Percentiles rank a stretch among this genome's conserved stretches.
phyloP scores from a whole-genome alignment of 2,797 vertebrate genomes.

The Sebastes variabilis region DNA sequence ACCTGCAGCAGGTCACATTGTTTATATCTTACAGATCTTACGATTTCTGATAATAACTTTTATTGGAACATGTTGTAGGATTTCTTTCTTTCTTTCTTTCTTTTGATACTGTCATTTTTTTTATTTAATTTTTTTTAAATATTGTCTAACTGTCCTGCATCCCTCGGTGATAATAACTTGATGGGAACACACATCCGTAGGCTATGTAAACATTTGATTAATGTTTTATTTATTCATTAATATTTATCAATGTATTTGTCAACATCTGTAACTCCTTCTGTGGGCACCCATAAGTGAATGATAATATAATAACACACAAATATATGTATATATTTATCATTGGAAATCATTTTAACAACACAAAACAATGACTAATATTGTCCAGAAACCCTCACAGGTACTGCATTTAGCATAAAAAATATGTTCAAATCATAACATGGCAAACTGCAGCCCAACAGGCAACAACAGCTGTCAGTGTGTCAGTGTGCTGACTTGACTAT shows the following conservation, averaged over 20 bases:
- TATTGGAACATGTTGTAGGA: background rate
- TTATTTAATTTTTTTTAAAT: background rate
- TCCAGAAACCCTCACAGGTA: no score
- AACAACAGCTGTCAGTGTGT: no score
- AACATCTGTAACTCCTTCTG: background rate
- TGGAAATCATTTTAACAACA: no score
- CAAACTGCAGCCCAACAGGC: no score
- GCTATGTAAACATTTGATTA: background rate
- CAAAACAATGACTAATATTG: no score
- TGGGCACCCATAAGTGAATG: background rate
- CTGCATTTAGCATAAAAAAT: no score
- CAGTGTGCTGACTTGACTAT: no score
- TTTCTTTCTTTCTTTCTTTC: background rate
- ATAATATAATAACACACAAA: background rate
- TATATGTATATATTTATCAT: no score
- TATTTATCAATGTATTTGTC: background rate
- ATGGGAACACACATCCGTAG: background rate
- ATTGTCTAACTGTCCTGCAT: background rate
- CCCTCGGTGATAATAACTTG: background rate
- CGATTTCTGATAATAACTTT: background rate
- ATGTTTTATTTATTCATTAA: background rate
- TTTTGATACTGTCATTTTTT: background rate
- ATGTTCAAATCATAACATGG: no score
- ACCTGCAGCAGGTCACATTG: background rate
- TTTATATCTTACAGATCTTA: background rate